Base-by-base conservation (phyloP, 2,797 vertebrate species). In the Lateolabrax maculatus region DNA sequence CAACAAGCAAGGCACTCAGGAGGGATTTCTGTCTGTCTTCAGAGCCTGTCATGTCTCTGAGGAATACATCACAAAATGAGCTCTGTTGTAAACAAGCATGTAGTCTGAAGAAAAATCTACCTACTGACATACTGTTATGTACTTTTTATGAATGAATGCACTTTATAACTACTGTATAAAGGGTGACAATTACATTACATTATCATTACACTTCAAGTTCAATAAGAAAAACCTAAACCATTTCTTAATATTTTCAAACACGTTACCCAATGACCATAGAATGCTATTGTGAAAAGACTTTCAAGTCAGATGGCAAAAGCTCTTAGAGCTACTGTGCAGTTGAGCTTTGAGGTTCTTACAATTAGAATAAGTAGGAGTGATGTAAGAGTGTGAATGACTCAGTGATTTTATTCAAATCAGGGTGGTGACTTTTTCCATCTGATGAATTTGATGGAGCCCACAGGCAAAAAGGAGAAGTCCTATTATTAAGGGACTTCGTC, bases 31-130 rank as follows among this genome's bases (percentile, higher is more conserved):
- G 12, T 64, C n/a, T 39, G 63, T 64, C 74, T 52, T 61, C 44
- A 67, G 63, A 69, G 41, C 34, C 41, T 37, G 25, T 60, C n/a
- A 29, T 16, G 36, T 75, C 81, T 75, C 81, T 65, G 27, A 61
- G 77, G 89, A 80, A 19, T 21, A 81, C 57, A 78, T 71, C 56
- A 67, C 37, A 81, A 49, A 60, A 77, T 69, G 63, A 71, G 44
- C 72, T 75, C 60, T 49, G 53, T 49, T 81, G 64, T 75, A 84
- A 89, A 87, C 71, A 89, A 75, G 58, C 39, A 48, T 68, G 46
- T 16, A 56, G 61, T 53, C 27, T 57, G 49, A 78, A 70, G 34
- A 15, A 19, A 4, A 34, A 9, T 65, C 34, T 23, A 21, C 39
- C 51, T 39, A 11, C 3, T 29, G 6, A 56, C 7, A 46, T 16